phyloP scores from a whole-genome alignment of 1,140 invertebrate genomes.

The Paraescarpia echinospica region DNA sequence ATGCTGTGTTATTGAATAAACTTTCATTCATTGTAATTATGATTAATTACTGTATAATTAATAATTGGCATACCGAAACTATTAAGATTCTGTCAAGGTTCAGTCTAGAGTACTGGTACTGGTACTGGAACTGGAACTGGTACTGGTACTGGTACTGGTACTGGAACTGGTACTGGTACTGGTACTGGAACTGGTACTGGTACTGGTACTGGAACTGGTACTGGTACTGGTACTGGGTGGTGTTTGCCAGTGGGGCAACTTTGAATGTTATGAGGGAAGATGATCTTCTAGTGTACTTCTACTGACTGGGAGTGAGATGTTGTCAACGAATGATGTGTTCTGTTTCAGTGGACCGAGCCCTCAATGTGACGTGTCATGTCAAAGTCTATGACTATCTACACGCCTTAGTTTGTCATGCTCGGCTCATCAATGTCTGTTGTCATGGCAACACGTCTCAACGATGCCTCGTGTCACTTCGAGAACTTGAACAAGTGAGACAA shows the following conservation, averaged over 20 bases:
- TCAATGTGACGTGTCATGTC: slow-evolving; percentile 12
- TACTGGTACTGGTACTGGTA: too few species aligned
- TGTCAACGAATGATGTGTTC: neutral
- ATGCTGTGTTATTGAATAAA: too few species aligned
- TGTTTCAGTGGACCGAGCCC: neutral
- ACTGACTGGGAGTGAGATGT: neutral
- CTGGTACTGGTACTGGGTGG: neutral
- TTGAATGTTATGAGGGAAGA: neutral
- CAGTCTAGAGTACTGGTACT: neutral
- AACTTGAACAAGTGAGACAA: neutral
- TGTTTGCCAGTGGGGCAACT: too few species aligned
- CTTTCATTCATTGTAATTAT: neutral
- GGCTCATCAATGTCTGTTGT: neutral
- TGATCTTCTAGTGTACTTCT: neutral
- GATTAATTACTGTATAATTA: neutral
- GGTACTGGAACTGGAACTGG: too few species aligned
- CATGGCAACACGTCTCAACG: neutral
- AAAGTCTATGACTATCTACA: neutral
- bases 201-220: too few species aligned
- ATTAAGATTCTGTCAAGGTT: neutral
- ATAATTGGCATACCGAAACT: neutral
- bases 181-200: too few species aligned
- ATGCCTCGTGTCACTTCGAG: neutral
- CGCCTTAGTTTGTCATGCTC: neutral
- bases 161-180: too few species aligned